Evolutionary conservation across 2,888 invertebrate genomes (phyloP).

Genomic region (Dolichopus griseipennis): DNA sequence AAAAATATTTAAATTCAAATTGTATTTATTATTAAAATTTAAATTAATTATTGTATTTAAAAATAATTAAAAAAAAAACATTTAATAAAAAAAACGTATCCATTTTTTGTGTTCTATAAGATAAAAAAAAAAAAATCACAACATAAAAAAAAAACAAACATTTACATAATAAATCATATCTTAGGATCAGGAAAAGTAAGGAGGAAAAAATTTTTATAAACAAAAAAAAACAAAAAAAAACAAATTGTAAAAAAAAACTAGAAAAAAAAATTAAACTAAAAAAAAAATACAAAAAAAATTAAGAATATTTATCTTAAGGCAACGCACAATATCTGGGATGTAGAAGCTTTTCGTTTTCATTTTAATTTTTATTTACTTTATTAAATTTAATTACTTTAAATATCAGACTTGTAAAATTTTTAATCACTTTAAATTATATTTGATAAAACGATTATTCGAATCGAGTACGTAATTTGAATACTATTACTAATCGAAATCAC

Average conservation of each 20-base stretch:
- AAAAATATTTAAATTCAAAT: background rate
- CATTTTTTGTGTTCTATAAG: background rate
- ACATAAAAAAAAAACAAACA: constrained; percentile 10
- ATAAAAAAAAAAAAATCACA: background rate
- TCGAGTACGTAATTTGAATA: too few relatives aligned
- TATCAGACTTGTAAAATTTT: too few relatives aligned
- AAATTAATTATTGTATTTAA: background rate
- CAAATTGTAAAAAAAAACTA: background rate
- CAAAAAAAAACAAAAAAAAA: background rate
- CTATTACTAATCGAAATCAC: too few relatives aligned
- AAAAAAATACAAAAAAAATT: background rate
- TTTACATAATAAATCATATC: constrained; percentile 18
- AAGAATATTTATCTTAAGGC: background rate
- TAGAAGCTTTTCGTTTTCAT: too few relatives aligned
- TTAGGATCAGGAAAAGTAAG: constrained; percentile 10
- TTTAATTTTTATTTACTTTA: too few relatives aligned
- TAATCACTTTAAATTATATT: too few relatives aligned
- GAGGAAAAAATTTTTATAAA: background rate
- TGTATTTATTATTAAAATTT: background rate
- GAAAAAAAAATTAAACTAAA: background rate
- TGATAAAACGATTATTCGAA: too few relatives aligned
- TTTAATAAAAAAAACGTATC: background rate
- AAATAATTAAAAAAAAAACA: background rate
- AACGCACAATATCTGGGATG: background rate
- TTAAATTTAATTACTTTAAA: too few relatives aligned